These are phyloP conservation scores for Pelosia muscerda DNA, from an alignment of 2,888 invertebrate species.

Conservation along the genomic window DNA sequence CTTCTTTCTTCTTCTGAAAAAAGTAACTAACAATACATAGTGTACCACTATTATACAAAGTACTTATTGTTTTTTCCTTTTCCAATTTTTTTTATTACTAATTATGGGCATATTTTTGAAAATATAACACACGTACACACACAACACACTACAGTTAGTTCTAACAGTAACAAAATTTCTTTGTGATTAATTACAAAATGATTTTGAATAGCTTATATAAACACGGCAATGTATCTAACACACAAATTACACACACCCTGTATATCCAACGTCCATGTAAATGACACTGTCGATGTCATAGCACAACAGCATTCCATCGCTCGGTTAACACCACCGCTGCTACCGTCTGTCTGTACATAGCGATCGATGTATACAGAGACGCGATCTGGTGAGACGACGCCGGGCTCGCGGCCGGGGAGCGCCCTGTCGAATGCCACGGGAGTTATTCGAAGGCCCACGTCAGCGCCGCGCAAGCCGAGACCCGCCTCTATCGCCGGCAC, in stretches of 20 bases:
- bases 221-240: slow-evolving; percentile 12
- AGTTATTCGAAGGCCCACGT: slow-evolving; percentile 83
- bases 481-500: slow-evolving; percentile 92
- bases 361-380: slow-evolving; percentile 85
- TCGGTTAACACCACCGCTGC: slow-evolving; percentile 22
- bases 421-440: slow-evolving; percentile 90
- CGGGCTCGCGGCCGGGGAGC: slow-evolving; percentile 94
- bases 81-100: background rate
- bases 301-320: slow-evolving; percentile 33
- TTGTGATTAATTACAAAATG: background rate
- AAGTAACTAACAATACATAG: background rate
- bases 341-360: slow-evolving; percentile 45
- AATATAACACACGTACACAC: background rate
- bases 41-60: background rate
- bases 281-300: slow-evolving; percentile 6
- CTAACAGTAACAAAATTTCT: background rate
- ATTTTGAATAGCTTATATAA: slow-evolving; percentile 7
- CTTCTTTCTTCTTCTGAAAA: background rate
- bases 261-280: slow-evolving; percentile 5
- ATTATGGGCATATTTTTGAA: background rate
- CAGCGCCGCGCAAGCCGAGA: slow-evolving; percentile 89
- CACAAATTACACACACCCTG: background rate
- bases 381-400: slow-evolving; percentile 92
- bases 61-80: too few relatives aligned
- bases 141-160: background rate